A percentile compares a stretch with the other conserved stretches of the same genome.
Conservation (phyloP, 1,140 invertebrate genomes). For the Thaumatotibia leucotreta region DNA sequence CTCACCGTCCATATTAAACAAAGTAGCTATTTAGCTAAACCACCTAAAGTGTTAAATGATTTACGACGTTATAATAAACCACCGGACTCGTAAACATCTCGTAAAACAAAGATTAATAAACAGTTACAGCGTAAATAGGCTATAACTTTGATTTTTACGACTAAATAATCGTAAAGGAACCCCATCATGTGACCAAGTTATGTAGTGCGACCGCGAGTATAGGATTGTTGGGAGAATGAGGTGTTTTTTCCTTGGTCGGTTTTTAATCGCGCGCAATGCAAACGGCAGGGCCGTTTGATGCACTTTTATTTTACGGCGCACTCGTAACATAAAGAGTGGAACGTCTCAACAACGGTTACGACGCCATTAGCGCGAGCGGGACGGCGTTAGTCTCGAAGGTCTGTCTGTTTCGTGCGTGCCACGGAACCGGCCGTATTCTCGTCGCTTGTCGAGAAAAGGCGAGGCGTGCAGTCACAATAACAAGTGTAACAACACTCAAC, state of each 20-base stretch:
- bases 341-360: conserved; percentile 70
- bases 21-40: conserved; percentile 9
- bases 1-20: conserved; percentile 7
- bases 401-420: conserved; percentile 18
- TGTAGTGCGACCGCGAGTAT: conserved; percentile 25
- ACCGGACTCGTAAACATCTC: conserved; percentile 46
- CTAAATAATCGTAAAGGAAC: conserved; percentile 76
- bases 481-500: too few relatives aligned
- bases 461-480: too few relatives aligned
- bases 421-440: background rate
- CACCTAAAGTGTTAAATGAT: conserved; percentile 63
- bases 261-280: conserved; percentile 67
- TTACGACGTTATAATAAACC: conserved; percentile 73
- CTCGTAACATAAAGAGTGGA: conserved; percentile 72
- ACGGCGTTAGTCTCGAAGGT: conserved; percentile 15
- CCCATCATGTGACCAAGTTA: conserved; percentile 46
- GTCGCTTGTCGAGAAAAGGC: background rate
- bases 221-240: conserved; percentile 10
- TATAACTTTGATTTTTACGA: conserved; percentile 77
- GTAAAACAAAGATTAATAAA: conserved; percentile 76
- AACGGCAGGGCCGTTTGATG: conserved; percentile 67
- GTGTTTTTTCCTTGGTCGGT: conserved; percentile 38
- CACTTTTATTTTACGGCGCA: conserved; percentile 73
- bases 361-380: conserved; percentile 40
- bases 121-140: conserved; percentile 74